Evolutionary conservation across 1,140 invertebrate genomes (phyloP).

Genomic region (Tetramorium simillimum): DNA sequence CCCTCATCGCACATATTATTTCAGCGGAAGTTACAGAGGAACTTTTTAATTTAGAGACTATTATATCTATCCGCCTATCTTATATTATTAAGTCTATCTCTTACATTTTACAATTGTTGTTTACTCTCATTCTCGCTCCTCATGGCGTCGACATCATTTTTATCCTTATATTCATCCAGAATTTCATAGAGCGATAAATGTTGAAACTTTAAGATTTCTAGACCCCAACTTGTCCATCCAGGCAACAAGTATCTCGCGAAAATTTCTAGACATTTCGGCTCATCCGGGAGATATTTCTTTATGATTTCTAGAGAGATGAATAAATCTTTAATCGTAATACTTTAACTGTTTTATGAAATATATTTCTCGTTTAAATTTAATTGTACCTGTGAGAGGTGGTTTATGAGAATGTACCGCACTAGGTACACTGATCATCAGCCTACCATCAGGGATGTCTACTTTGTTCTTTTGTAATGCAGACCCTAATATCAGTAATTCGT

Average conservation of each 20-base stretch:
- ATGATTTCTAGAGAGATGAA: conserved; percentile 88
- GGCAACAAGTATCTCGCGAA: conserved; percentile 96
- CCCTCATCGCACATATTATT: no score
- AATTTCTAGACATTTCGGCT: conserved; percentile 92
- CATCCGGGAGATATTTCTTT: conserved; percentile 85
- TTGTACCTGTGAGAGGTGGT: conserved; percentile 89
- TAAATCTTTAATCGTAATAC: conserved; percentile 43
- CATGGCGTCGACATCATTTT: conserved; percentile 6
- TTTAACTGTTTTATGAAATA: conserved; percentile 29
- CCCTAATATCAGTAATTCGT: conserved; percentile 91
- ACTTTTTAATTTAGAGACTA: no score
- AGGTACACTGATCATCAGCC: conserved; percentile 93
- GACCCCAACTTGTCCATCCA: conserved; percentile 92
- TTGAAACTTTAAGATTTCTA: conserved; percentile 94
- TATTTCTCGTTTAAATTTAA: conserved; percentile 50
- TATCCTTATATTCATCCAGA: conserved; percentile 49
- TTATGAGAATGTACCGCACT: conserved; percentile 97
- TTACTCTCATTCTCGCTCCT: conserved; percentile 30
- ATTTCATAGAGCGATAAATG: conserved; percentile 83
- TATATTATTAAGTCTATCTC: neutral
- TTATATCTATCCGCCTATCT: no score
- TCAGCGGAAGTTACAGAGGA: no score
- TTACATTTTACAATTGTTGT: conserved; percentile 32
- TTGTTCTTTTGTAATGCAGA: conserved; percentile 76
- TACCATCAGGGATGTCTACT: conserved; percentile 84